Evolutionary conservation across 64 coral and sea anemone species (phyloP).

Genomic region (Stichodactyla mertensii): DNA sequence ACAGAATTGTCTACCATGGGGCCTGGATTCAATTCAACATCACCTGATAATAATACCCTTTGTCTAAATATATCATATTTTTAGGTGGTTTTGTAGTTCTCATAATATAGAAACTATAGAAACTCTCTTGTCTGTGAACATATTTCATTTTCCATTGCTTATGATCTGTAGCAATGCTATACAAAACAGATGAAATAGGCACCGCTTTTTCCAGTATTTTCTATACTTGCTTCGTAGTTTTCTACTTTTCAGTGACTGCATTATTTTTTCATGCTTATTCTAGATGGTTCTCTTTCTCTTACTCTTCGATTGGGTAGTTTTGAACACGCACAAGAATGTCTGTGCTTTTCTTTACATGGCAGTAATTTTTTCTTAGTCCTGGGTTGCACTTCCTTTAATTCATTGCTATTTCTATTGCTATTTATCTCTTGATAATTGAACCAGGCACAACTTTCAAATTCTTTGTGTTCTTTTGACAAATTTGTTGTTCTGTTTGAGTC

Average conservation of each 20-base stretch:
- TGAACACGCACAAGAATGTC: too few relatives aligned
- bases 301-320: too few relatives aligned
- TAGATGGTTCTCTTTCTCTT: too few relatives aligned
- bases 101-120: conserved; percentile 52
- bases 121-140: conserved; percentile 55
- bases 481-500: too few relatives aligned
- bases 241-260: neutral
- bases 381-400: too few relatives aligned
- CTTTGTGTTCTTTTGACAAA: too few relatives aligned
- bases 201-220: conserved; percentile 38
- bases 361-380: too few relatives aligned
- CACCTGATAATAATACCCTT: neutral
- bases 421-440: too few relatives aligned
- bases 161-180: conserved; percentile 43
- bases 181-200: conserved; percentile 50
- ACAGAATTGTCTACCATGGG: conserved; percentile 29
- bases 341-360: too few relatives aligned
- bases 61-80: conserved; percentile 6
- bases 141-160: conserved; percentile 49
- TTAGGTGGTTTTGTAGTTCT: neutral
- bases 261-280: too few relatives aligned
- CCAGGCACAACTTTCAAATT: too few relatives aligned
- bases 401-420: too few relatives aligned
- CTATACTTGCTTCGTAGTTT: conserved; percentile 39
- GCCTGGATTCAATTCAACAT: conserved; percentile 65